Evolutionary conservation across 1,140 invertebrate species (phyloP), one percentile per base, ranked within the genome.

Genomic region (Cecropterus lyciades): DNA sequence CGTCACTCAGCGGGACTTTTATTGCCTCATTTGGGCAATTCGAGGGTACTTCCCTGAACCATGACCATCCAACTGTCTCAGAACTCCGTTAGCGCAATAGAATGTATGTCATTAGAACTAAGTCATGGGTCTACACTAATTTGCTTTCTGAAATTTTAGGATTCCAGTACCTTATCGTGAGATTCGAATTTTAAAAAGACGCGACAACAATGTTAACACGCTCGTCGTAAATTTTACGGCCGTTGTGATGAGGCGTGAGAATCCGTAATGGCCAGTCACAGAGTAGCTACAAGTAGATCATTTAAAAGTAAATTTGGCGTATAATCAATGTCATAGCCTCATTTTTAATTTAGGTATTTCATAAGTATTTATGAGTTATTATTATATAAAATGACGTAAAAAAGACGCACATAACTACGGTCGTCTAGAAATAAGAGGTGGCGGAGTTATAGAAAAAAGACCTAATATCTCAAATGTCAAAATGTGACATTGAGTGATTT

Each of bases 401-500:
- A 14, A 40, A 46, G 56, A 24, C 16, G 52, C 63, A 66, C 55
- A 73, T 63, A 59, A 69, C 68, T 70, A 75, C 67, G 62, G 42
- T 57, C 62, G 68, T 45, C 57, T 65, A 73, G 75, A 74, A 75
- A 73, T 71, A 82, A 84, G 83, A 89, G 83, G 82, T 84, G 85
- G 81, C 80, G 82, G 80, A 83, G 83, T 85, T 87, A 89, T 88
- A 90, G 89, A 92, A 92, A 92, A 92, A 92, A 91, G 82, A 92
- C 86, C 88, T 93, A 92, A 93, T 93, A 92, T 92, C 92, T 92
- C 90, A 91, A 90, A 92, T 92, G 92, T 92, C 90, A 92, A 92
- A 92, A 92, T 86, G 89, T 92, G 90, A 92, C 92, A 92, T 88
- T 93, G 92, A 93, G 91, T 93, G 92, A 92, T 93, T 93, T 93